Evolutionary conservation across 2,797 vertebrate species (phyloP).

Genomic region (Parambassis ranga): DNA sequence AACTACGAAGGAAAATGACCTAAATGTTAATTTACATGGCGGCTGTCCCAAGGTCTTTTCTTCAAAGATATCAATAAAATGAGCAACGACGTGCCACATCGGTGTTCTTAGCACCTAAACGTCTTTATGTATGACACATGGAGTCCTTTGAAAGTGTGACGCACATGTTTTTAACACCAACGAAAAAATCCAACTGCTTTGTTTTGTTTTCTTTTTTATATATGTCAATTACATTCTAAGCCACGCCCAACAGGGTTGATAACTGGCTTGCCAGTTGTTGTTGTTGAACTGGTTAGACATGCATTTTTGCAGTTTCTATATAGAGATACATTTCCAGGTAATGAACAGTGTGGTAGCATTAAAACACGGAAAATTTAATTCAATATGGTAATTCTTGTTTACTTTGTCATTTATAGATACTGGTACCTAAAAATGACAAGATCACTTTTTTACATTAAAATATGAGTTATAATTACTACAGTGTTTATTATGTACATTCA

Average conservation of each 20-base stretch:
- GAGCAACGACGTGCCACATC: no score
- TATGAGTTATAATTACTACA: not conserved
- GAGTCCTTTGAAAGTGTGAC: constrained; percentile 22
- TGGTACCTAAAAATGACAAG: no score
- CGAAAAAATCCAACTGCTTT: not conserved
- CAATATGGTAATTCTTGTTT: no score
- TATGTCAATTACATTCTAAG: no score
- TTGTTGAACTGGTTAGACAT: constrained; percentile 47
- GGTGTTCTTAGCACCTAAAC: constrained; percentile 9
- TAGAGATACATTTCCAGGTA: constrained; percentile 36
- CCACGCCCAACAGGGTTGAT: constrained; percentile 21
- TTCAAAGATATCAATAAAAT: constrained; percentile 7
- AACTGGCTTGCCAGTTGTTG: constrained; percentile 34
- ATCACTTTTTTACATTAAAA: no score
- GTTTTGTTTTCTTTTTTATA: not conserved
- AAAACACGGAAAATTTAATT: no score
- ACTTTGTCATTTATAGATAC: no score
- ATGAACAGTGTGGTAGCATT: constrained; percentile 38
- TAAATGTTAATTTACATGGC: constrained; percentile 19
- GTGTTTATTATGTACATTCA: not conserved
- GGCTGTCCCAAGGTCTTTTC: constrained; percentile 16
- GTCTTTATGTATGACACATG: constrained; percentile 34
- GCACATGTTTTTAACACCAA: constrained; percentile 2
- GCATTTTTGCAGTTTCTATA: no score
- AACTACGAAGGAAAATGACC: constrained; percentile 14